These are phyloP conservation scores for Sarcophaga peregrina DNA, from an alignment of 1,140 invertebrate genomes.

Conservation along the genomic window DNA sequence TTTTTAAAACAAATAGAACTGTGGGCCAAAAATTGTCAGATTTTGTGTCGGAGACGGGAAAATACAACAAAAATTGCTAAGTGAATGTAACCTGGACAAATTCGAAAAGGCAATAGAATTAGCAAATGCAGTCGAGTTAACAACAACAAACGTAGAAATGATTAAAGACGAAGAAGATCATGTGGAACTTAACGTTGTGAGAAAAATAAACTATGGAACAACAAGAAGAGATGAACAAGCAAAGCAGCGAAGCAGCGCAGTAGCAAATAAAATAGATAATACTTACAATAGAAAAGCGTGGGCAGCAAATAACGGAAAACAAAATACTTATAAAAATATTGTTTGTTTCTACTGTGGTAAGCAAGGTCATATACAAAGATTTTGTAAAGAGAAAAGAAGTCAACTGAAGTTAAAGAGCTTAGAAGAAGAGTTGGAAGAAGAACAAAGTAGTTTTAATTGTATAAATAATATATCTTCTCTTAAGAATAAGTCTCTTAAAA, in stretches of 20 bases:
- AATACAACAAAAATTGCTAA: conserved; percentile 7
- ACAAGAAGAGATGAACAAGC: background rate
- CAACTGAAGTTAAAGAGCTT: background rate
- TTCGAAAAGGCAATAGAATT: background rate
- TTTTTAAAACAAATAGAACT: conserved; percentile 1
- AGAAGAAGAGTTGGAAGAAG: background rate
- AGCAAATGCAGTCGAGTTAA: background rate
- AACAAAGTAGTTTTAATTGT: background rate
- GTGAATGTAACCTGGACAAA: background rate
- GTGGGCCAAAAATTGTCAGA: background rate
- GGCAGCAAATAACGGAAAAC: background rate
- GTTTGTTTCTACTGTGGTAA: background rate
- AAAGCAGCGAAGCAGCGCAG: background rate
- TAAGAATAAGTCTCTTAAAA: background rate
- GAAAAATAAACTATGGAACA: background rate
- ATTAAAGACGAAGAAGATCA: background rate
- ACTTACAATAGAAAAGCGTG: background rate
- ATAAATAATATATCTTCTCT: background rate
- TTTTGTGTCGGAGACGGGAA: background rate
- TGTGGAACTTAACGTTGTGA: background rate
- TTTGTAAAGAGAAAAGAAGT: background rate
- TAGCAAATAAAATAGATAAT: background rate
- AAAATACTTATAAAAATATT: background rate
- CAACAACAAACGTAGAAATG: background rate
- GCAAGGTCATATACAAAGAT: background rate